Evolutionary conservation across 1,140 invertebrate species (phyloP).

Genomic region (Leucophenga varia): DNA sequence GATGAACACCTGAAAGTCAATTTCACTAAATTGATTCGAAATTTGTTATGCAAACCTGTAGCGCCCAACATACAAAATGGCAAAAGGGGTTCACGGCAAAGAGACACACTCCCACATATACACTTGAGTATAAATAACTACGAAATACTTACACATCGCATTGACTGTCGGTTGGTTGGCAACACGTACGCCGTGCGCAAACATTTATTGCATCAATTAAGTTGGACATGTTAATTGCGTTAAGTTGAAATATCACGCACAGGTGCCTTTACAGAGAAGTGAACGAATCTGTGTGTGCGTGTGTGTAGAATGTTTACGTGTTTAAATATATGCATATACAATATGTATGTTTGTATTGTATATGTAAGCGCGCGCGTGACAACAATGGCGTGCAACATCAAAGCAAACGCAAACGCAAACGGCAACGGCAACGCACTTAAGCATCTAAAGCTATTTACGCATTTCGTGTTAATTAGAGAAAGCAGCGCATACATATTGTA

Average conservation of each 20-base stretch:
- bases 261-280: constrained; percentile 7
- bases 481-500: constrained; percentile 8
- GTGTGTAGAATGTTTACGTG: neutral
- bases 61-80: constrained; percentile 29
- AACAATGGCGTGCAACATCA: constrained; percentile 9
- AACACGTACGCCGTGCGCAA: constrained; percentile 43
- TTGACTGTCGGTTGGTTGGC: constrained; percentile 31
- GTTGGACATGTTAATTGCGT: constrained; percentile 54
- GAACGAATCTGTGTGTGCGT: neutral
- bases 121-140: too few relatives aligned
- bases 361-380: constrained; percentile 4
- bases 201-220: constrained; percentile 55
- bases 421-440: too few relatives aligned
- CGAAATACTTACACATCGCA: too few relatives aligned
- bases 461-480: constrained; percentile 35
- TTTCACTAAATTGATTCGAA: constrained; percentile 54
- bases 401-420: constrained; percentile 20
- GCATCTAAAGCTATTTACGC: constrained; percentile 30
- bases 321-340: too few relatives aligned
- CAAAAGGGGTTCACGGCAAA: too few relatives aligned
- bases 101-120: too few relatives aligned
- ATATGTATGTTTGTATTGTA: constrained; percentile 2
- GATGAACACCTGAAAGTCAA: constrained; percentile 47
- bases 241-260: constrained; percentile 52
- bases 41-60: constrained; percentile 40